Percentiles rank a stretch among this genome's conserved stretches.
Evolutionary conservation across 2,113 vertebrate species (phyloP).

Genomic region (Lasiurus borealis): DNA sequence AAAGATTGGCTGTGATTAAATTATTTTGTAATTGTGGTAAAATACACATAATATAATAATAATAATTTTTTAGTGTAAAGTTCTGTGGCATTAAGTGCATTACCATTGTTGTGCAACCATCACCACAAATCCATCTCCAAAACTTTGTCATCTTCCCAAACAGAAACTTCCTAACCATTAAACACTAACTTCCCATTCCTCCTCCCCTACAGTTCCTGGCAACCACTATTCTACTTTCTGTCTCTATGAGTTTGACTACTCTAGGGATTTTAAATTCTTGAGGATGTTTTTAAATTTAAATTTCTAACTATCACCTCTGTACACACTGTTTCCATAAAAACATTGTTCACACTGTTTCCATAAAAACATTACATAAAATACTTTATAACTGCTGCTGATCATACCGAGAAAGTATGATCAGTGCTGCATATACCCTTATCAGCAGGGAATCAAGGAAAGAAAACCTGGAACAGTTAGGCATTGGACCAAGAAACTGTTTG

Average conservation of each 20-base stretch:
- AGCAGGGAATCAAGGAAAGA: background rate
- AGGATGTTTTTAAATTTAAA: slow-evolving; percentile 19
- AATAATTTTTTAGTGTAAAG: background rate
- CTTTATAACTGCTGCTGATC: background rate
- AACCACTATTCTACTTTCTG: background rate
- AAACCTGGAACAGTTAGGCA: background rate
- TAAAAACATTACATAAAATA: background rate
- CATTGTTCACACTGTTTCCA: background rate
- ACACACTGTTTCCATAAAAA: background rate
- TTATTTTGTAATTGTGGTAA: background rate
- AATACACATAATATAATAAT: background rate
- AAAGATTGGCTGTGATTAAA: slow-evolving; percentile 18
- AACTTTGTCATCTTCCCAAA: background rate
- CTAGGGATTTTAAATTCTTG: background rate
- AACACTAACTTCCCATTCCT: background rate
- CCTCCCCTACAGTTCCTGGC: background rate
- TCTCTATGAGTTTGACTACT: background rate
- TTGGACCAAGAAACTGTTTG: background rate
- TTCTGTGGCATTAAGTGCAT: background rate
- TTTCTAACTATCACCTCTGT: background rate
- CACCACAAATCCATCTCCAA: background rate
- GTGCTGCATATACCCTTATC: background rate
- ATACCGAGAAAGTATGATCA: background rate
- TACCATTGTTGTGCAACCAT: background rate
- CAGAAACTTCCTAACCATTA: background rate